Percentiles rank a stretch among this genome's conserved stretches.
These are phyloP conservation scores for Polymixis flavicincta DNA, from an alignment of 2,888 invertebrate species.

Conservation along the genomic window DNA sequence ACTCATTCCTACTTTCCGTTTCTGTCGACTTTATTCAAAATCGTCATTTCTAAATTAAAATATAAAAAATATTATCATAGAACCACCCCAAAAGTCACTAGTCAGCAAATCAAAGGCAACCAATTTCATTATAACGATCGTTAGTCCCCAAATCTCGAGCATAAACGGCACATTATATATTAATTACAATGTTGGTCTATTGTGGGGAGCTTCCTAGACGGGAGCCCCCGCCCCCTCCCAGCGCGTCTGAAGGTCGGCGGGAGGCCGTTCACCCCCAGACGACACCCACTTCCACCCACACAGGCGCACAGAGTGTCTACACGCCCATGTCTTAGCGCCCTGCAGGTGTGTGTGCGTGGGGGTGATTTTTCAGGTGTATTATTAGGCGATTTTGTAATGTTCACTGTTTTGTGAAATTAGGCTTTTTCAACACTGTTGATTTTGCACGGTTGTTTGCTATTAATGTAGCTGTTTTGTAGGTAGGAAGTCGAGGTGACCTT, in stretches of 20 bases:
- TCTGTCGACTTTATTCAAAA: not conserved
- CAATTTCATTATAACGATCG: slow-evolving; percentile 50
- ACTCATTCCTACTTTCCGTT: not conserved
- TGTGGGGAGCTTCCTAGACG: slow-evolving; percentile 83
- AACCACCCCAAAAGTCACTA: not conserved
- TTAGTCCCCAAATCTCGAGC: slow-evolving; percentile 58
- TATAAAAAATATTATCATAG: not conserved
- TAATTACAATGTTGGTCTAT: slow-evolving; percentile 70
- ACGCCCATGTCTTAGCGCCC: slow-evolving; percentile 43
- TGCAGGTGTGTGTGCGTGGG: slow-evolving; percentile 34
- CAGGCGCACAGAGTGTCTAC: slow-evolving; percentile 28
- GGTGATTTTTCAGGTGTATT: slow-evolving; percentile 60
- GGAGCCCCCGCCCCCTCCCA: slow-evolving; percentile 69
- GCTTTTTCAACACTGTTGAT: slow-evolving; percentile 31
- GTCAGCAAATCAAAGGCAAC: slow-evolving; percentile 46
- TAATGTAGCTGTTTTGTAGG: slow-evolving; percentile 11
- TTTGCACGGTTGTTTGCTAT: not conserved
- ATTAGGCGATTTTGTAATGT: slow-evolving; percentile 53
- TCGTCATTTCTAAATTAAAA: not conserved
- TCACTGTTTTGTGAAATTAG: slow-evolving; percentile 49
- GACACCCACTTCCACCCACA: slow-evolving; percentile 63
- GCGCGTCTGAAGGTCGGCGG: slow-evolving; percentile 87
- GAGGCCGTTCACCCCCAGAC: slow-evolving; percentile 84
- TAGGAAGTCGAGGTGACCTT: slow-evolving; percentile 19
- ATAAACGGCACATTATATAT: slow-evolving; percentile 66